Conservation (phyloP, 1,140 invertebrate genomes). For the Camponotus pennsylvanicus region DNA sequence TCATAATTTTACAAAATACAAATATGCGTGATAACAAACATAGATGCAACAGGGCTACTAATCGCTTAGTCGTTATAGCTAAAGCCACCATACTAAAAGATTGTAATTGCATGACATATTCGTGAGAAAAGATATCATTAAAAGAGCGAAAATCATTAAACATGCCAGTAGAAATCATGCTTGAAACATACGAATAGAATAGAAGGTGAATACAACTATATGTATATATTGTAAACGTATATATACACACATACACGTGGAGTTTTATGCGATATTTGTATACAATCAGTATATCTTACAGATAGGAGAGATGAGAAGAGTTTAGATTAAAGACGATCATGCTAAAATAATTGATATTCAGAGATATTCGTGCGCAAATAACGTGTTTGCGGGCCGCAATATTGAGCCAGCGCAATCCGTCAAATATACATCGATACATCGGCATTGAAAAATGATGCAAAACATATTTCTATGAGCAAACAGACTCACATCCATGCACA, state of each 20-base stretch:
- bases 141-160: constrained; percentile 10
- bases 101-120: constrained; percentile 7
- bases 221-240: constrained; percentile 38
- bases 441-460: constrained; percentile 33
- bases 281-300: constrained; percentile 16
- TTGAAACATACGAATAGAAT: constrained; percentile 40
- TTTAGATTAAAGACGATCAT: constrained; percentile 48
- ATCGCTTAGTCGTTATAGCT: background rate
- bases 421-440: constrained; percentile 33
- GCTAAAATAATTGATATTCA: constrained; percentile 28
- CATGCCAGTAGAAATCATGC: constrained; percentile 51
- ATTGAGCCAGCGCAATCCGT: constrained; percentile 10
- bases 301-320: background rate
- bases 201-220: constrained; percentile 22
- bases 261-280: constrained; percentile 15
- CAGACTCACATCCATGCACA: constrained; percentile 55
- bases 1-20: constrained; percentile 39
- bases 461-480: constrained; percentile 40
- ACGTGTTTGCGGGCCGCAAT: background rate
- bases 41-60: background rate
- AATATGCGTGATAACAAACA: background rate
- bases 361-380: constrained; percentile 35
- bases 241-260: constrained; percentile 38
- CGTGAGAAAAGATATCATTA: background rate
- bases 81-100: background rate